phyloP scores from a whole-genome alignment of 2,113 vertebrate genomes.

The Ciconia boyciana region DNA sequence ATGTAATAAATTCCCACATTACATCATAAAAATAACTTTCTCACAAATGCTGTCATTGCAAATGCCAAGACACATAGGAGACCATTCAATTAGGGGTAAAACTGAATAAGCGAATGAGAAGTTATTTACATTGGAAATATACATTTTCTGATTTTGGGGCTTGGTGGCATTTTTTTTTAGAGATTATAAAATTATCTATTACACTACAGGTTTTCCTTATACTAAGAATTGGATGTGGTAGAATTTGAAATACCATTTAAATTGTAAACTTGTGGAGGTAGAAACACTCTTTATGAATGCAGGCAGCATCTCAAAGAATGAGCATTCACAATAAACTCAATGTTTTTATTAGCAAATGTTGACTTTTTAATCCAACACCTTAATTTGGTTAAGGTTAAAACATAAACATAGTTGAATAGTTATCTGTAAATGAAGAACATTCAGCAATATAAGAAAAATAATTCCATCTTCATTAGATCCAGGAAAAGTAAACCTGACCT shows the following conservation, averaged over 20 bases:
- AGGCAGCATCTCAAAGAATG: not conserved
- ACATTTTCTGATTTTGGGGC: not conserved
- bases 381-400: not conserved
- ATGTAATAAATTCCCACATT: slow-evolving; percentile 33
- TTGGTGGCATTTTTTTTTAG: not conserved
- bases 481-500: not conserved
- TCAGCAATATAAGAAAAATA: not conserved
- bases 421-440: not conserved
- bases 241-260: not conserved
- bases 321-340: not conserved
- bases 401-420: not conserved
- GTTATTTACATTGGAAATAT: not conserved
- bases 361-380: not conserved
- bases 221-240: not conserved
- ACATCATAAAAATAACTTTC: slow-evolving; percentile 44
- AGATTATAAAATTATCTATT: not conserved
- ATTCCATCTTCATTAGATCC: not conserved
- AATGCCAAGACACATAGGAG: not conserved
- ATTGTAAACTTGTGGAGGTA: not conserved
- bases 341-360: not conserved
- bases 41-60: slow-evolving; percentile 29
- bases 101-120: not conserved
- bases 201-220: not conserved
- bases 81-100: not conserved
- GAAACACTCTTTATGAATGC: not conserved